Conservation (phyloP, 1,140 invertebrate species). For the Heliconius eleuchia region DNA sequence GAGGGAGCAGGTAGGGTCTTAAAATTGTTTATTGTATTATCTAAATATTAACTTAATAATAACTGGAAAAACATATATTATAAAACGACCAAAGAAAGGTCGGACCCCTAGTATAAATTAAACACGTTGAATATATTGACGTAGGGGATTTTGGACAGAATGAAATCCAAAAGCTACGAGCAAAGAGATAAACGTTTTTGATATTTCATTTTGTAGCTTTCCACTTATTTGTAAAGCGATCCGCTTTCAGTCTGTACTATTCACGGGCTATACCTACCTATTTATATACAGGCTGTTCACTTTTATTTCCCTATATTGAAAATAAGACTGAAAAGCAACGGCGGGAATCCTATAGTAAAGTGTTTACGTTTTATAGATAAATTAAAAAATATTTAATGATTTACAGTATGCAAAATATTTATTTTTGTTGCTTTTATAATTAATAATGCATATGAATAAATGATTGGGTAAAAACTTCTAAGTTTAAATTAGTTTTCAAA, state of each 20-base stretch:
- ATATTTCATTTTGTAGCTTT: slow-evolving; percentile 15
- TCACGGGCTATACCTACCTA: neutral
- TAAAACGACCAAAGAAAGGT: neutral
- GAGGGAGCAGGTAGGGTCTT: no score
- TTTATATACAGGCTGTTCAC: slow-evolving; percentile 7
- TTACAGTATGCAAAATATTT: no score
- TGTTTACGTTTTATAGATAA: neutral
- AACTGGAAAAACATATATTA: no score
- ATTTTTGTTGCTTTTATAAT: no score
- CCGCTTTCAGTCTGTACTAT: slow-evolving; percentile 15
- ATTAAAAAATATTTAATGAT: no score
- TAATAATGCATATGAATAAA: no score
- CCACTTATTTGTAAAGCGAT: slow-evolving; percentile 21
- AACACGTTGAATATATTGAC: slow-evolving; percentile 5
- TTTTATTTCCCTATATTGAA: neutral
- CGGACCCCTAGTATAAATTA: neutral
- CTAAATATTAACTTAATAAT: neutral
- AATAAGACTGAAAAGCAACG: neutral
- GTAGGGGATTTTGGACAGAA: slow-evolving; percentile 5
- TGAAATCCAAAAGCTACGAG: slow-evolving; percentile 8
- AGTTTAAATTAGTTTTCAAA: no score
- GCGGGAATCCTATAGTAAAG: neutral
- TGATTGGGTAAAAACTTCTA: no score
- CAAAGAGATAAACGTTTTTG: slow-evolving; percentile 11
- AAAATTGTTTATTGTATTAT: neutral